Base-by-base conservation (phyloP, 2,797 vertebrate species). In the Xiphorhynchus erythropygius region DNA sequence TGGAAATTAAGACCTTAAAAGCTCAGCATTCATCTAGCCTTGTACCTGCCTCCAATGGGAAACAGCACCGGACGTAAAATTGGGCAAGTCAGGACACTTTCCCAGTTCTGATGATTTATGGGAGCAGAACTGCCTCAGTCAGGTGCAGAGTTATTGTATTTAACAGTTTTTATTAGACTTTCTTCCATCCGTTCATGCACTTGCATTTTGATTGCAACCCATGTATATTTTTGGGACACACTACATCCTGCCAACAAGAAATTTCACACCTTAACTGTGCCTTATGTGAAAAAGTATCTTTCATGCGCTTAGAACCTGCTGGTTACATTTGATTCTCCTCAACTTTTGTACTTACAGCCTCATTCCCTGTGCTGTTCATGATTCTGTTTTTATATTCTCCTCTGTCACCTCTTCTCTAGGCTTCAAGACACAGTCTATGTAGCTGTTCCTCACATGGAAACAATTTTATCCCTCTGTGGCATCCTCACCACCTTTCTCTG, bases 291-390 rank as follows among this genome's bases (percentile, higher is more conserved):
- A 44, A 89, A 79, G 11, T 47, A 18, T 2, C 27, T 76, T 77
- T 87, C 53, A 44, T 49, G 53, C 0, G 1, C 50, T 84, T 84
- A 87, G 63, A 92, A 90, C 35, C 87, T 70, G 59, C 68, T 87
- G 67, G 63, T 89, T 96, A 94, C 25, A 18, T 93, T 87, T 74
- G 60, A 94, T 84, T 62, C 44, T 59, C 55, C 60, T 92, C 69
- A 84, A 73, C 70, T 90, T 90, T 59, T 39, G 33, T 63, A 19
- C 59, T 73, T 84, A 69, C 39, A 67, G 33, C 49, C 84, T 62
- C 71, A 83, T 82, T 44, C 56, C 70, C 32, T 76, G 47, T 35
- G 78, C 78, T 70, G 47, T 60, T 89, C 7, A 3, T 41, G 70
- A 84, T 63, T 84, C 89, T 77, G 47, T 24, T 90, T 92, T 77